phyloP scores from a whole-genome alignment of 2,797 vertebrate genomes.

The Pelodytes ibericus region DNA sequence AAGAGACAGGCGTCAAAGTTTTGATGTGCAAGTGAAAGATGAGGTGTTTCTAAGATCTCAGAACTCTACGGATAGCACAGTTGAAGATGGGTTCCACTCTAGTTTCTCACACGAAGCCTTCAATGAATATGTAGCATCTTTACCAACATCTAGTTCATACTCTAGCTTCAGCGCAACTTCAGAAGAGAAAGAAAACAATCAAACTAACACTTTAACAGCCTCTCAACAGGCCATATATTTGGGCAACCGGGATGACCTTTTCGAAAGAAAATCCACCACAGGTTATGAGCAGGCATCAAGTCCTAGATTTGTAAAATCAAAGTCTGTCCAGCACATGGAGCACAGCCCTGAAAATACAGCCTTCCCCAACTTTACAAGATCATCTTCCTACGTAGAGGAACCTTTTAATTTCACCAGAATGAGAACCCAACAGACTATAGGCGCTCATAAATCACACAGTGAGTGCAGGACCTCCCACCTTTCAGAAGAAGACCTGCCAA shows the following conservation, averaged over 20 bases:
- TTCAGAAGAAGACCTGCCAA: slow-evolving; percentile 78
- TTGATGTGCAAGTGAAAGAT: slow-evolving; percentile 78
- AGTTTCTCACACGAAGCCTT: slow-evolving; percentile 85
- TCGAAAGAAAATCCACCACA: slow-evolving; percentile 77
- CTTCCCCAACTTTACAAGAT: slow-evolving; percentile 78
- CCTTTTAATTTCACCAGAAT: slow-evolving; percentile 82
- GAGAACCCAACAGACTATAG: slow-evolving; percentile 78
- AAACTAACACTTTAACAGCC: slow-evolving; percentile 83
- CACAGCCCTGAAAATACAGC: slow-evolving; percentile 78
- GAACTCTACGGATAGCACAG: slow-evolving; percentile 86
- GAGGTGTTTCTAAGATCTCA: slow-evolving; percentile 80
- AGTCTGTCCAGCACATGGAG: slow-evolving; percentile 82
- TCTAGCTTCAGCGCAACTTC: slow-evolving; percentile 92
- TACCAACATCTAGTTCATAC: slow-evolving; percentile 88
- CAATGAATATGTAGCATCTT: slow-evolving; percentile 81
- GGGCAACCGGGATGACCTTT: slow-evolving; percentile 83
- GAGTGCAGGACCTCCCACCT: slow-evolving; percentile 72
- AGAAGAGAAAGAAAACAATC: slow-evolving; percentile 84
- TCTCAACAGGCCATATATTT: slow-evolving; percentile 89
- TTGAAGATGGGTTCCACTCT: slow-evolving; percentile 83
- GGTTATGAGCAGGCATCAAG: slow-evolving; percentile 79
- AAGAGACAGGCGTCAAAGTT: slow-evolving; percentile 82
- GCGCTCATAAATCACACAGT: slow-evolving; percentile 74
- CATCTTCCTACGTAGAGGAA: slow-evolving; percentile 83
- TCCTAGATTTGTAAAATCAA: slow-evolving; percentile 78